A percentile compares a stretch with the other conserved stretches of the same genome.
Evolutionary conservation across 2,113 vertebrate genomes (phyloP).

Genomic region (Ceyx melanurus): DNA sequence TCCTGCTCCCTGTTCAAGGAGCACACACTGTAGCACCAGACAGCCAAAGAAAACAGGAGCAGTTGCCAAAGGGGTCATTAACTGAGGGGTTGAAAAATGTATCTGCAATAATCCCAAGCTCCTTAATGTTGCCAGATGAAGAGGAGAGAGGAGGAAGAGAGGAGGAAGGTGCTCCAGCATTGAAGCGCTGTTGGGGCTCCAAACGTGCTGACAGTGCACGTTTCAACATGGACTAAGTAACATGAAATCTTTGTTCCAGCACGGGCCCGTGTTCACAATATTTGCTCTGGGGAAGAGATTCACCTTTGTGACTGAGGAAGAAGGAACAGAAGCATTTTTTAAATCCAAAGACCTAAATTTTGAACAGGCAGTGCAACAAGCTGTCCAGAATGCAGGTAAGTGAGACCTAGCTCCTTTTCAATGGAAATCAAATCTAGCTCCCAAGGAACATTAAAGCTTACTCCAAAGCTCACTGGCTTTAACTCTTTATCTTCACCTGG

Average conservation of each 20-base stretch:
- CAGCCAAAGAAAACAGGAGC: background rate
- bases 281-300: slow-evolving; percentile 78
- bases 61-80: background rate
- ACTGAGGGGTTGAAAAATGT: background rate
- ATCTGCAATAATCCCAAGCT: background rate
- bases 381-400: slow-evolving; percentile 79
- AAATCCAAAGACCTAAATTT: slow-evolving; percentile 82
- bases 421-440: background rate
- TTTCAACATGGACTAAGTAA: background rate
- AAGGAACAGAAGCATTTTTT: slow-evolving; percentile 79
- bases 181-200: background rate
- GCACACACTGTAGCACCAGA: background rate
- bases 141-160: background rate
- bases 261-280: slow-evolving; percentile 84
- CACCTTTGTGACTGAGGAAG: slow-evolving; percentile 83
- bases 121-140: background rate
- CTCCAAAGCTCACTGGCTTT: background rate
- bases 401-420: background rate
- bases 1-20: background rate
- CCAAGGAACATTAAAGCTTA: background rate
- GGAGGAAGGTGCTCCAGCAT: background rate
- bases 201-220: background rate
- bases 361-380: slow-evolving; percentile 80
- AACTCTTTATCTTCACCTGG: background rate
- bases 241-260: slow-evolving; percentile 66